A percentile compares a stretch with the other conserved stretches of the same genome.
phyloP scores from a whole-genome alignment of 1,140 invertebrate genomes.

The Calliopsis andreniformis region DNA sequence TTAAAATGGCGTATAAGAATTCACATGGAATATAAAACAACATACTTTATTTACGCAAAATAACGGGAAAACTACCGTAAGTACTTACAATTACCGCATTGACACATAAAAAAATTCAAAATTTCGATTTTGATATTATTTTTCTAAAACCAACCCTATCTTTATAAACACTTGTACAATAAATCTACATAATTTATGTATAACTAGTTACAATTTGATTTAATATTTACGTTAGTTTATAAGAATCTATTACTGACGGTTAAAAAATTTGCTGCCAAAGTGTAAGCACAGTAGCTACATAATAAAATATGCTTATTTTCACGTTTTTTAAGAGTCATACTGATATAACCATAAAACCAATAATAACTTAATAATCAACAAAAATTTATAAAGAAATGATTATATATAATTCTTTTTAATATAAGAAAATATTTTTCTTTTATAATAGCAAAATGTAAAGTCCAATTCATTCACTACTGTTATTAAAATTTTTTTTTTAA shows the following conservation, averaged over 20 bases:
- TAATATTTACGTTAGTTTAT: constrained; percentile 21
- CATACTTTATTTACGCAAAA: constrained; percentile 67
- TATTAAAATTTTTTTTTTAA: background rate
- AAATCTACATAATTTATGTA: constrained; percentile 27
- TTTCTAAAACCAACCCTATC: constrained; percentile 36
- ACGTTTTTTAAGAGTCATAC: background rate
- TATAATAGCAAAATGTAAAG: constrained; percentile 5
- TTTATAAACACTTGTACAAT: constrained; percentile 15
- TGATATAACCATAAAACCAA: background rate
- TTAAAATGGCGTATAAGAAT: background rate
- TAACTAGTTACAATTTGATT: constrained; percentile 28
- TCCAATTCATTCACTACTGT: background rate
- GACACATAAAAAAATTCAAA: constrained; percentile 43
- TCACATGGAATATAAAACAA: constrained; percentile 50
- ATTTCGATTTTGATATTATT: constrained; percentile 42
- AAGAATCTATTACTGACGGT: constrained; percentile 15
- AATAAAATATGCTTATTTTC: constrained; percentile 16
- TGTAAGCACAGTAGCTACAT: constrained; percentile 2
- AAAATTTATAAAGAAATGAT: background rate
- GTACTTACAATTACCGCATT: constrained; percentile 61
- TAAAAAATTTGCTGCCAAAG: constrained; percentile 7
- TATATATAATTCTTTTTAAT: background rate
- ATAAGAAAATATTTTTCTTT: background rate
- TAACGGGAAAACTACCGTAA: constrained; percentile 64
- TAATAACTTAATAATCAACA: background rate